Base-by-base conservation (phyloP, 1,140 invertebrate genomes). In the Drosophila pseudoananassae region DNA sequence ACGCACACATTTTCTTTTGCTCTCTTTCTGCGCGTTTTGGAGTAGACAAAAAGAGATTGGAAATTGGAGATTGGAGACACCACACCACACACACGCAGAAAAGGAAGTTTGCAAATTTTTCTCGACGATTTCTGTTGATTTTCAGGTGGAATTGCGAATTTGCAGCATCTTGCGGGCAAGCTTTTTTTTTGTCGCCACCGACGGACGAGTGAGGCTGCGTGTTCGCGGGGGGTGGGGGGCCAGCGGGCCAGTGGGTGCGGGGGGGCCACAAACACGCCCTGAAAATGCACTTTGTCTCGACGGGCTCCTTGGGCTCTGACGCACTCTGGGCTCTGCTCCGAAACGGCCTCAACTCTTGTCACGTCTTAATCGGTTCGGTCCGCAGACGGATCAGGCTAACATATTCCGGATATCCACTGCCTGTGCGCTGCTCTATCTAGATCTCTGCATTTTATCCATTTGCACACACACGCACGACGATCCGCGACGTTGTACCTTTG, bases 11-110 rank as follows among this genome's bases (percentile, higher is more conserved):
- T 76, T 83, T 73, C 77, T 31, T 70, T 17, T 33, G n/a, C 59
- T 70, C 66, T 70, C 66, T 70, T 70, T 70, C 63, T 74, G 82
- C 81, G 66, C 81, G 66, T 74, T 84, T 85, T 84, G 77, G 82
- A 82, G 82, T 81, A 85, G 83, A 85, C 73, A 85, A 82, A 85
- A 68, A 69, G 43, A 46, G 43, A 46, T 46, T 46, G 43, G 43
- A 52, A 52, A 52, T 12, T 52, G 50, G 50, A 70, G 66, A 70
- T 66, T 66, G 63, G 63, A 66, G 63, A 66, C 63, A 64, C 52
- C 33, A 27, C 25, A 27, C 20, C 63, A 69, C 27, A 69, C 64
- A 27, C 58, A 84, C 72, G 73, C 65, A 83, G 83, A 59, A 82
- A 83, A 85, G 80, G 63, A 69, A 69, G 63, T 69, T 83, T 79